Base-by-base conservation (phyloP, 37 sponge, comb jelly and placozoan genomes). In the Theonella swinhoei region DNA sequence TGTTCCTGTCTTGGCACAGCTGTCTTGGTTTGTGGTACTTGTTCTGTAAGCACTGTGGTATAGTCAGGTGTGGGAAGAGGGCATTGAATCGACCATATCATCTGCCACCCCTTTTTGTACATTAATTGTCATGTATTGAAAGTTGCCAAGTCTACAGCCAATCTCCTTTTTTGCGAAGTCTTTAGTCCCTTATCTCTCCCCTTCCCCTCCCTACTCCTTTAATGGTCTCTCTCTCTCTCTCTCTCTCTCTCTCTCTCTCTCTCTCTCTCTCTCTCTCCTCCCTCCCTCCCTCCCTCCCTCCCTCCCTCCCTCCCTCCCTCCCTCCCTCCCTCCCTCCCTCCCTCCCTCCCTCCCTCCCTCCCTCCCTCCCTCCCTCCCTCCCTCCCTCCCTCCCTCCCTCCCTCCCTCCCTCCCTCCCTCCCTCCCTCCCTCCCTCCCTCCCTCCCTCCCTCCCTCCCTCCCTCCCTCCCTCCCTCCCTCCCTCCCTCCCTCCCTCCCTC, bases 241-340 rank as follows among this genome's bases (percentile, higher is more conserved):
- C 68, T 67, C 68, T 67, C 68, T 67, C 68, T 67, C 68, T 67
- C 68, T 67, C 68, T 67, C 68, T 67, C 68, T 67, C 68, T 67
- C 68, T 67, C 68, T 67, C 68, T 67, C 77, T 77, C 60, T 58
- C 62, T 26, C 77, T 77, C 77, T 77, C 76, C n/a, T n/a, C n/a
- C 40, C 79, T 63, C 79, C 41, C 79, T 78, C 37, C 41, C 79
- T 63, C 65, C 39, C 66, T 63, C 39, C 41, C 67, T 63, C 76
- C 32, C 79, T 78, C 79, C 66, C 66, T 63, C 79, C 41, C 79
- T 78, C 79, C 41, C 80, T 76, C 77, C n/a, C 77, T 76, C 77
- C 47, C 77, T 76, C 62, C 25, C 80, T 79, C 80, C n/a, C n/a
- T n/a, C n/a, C n/a, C n/a, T n/a, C n/a, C n/a, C n/a, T n/a, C n/a